Evolutionary conservation across 2,888 invertebrate species (phyloP).

Genomic region (Synergus japonicus): DNA sequence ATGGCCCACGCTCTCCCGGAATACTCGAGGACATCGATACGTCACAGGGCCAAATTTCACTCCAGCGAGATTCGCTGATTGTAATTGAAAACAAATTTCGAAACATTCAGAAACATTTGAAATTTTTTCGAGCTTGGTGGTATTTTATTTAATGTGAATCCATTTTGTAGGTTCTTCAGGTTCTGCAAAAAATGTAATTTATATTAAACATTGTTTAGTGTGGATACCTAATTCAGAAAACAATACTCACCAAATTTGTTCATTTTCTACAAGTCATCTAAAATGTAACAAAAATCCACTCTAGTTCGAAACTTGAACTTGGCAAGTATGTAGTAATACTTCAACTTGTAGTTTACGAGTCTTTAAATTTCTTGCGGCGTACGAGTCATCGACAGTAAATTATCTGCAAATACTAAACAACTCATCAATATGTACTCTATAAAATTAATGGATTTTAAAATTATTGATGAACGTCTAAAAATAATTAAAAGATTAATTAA

Average conservation of each 20-base stretch:
- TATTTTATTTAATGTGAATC: no score
- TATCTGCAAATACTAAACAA: background rate
- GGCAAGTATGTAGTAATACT: conserved; percentile 1
- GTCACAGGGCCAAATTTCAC: background rate
- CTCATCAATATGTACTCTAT: background rate
- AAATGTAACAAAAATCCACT: conserved; percentile 15
- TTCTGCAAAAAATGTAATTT: no score
- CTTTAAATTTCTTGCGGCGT: conserved; percentile 10
- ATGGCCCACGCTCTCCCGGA: conserved; percentile 34
- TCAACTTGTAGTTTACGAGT: conserved; percentile 8
- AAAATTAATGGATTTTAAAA: background rate
- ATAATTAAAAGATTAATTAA: background rate
- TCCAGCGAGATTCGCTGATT: conserved; percentile 4
- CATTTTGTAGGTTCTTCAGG: no score
- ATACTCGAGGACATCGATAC: conserved; percentile 12
- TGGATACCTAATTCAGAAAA: no score
- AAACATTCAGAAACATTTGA: background rate
- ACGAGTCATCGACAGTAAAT: background rate
- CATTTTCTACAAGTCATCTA: background rate
- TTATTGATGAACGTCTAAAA: background rate
- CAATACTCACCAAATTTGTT: background rate
- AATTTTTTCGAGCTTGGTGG: background rate
- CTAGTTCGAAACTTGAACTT: conserved; percentile 25
- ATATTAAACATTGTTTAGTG: no score
- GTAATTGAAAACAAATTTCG: background rate